These are phyloP conservation scores for Stenchaetothrips biformis DNA, from an alignment of 2,888 invertebrate species.

Conservation along the genomic window DNA sequence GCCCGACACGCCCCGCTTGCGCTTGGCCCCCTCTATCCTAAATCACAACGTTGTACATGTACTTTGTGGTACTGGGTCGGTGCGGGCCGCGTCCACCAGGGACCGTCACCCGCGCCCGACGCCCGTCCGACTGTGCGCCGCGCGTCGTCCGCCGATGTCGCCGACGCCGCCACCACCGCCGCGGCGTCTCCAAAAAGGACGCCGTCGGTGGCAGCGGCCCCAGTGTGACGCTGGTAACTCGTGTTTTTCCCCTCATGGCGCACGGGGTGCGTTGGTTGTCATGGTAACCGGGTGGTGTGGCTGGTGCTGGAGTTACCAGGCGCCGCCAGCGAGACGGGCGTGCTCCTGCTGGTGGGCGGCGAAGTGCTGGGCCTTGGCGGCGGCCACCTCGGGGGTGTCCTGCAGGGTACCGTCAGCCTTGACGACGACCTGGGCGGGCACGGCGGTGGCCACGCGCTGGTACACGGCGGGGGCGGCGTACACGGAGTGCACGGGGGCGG, in stretches of 20 bases:
- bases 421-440: constrained; percentile 38
- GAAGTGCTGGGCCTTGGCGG: constrained; percentile 31
- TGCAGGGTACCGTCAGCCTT: constrained; percentile 35
- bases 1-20: neutral
- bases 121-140: no score
- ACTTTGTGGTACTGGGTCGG: neutral
- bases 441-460: constrained; percentile 40
- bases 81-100: neutral
- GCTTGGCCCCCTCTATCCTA: neutral
- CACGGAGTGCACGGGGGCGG: constrained; percentile 40
- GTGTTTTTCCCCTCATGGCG: neutral
- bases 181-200: no score
- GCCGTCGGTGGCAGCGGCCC: no score
- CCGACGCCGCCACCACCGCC: no score
- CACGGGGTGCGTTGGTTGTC: neutral
- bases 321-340: constrained; percentile 32
- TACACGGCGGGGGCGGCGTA: constrained; percentile 45
- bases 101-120: no score
- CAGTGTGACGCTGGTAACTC: neutral
- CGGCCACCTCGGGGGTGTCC: constrained; percentile 37
- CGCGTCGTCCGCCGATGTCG: no score
- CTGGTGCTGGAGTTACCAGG: neutral
- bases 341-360: constrained; percentile 31
- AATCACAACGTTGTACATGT: neutral
- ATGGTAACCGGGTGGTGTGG: neutral